Conservation (phyloP, 2,888 invertebrate genomes). For the Ennomos quercinarius region DNA sequence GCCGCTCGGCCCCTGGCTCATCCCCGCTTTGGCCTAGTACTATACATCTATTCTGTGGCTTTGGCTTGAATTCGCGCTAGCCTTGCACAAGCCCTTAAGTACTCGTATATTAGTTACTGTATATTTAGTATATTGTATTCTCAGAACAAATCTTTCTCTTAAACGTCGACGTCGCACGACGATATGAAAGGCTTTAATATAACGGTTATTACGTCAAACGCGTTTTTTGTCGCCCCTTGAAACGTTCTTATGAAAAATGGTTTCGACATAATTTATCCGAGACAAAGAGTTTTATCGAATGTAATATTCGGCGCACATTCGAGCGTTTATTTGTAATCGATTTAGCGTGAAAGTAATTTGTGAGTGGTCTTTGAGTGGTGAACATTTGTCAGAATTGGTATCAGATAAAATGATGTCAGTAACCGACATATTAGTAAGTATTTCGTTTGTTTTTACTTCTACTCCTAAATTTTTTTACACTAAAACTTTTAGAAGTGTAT, state of each 20-base stretch:
- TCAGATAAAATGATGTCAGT: not conserved
- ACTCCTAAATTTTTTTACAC: too few relatives aligned
- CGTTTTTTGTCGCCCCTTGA: slow-evolving; percentile 43
- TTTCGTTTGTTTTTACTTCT: too few relatives aligned
- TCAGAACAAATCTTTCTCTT: slow-evolving; percentile 5
- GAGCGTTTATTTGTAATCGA: slow-evolving; percentile 4
- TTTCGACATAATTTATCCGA: slow-evolving; percentile 27
- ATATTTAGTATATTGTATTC: not conserved
- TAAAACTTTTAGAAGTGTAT: too few relatives aligned
- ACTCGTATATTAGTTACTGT: slow-evolving; percentile 27
- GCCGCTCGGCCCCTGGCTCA: too few relatives aligned
- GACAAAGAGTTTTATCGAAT: slow-evolving; percentile 23
- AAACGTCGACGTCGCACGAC: slow-evolving; percentile 7
- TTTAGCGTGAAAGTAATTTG: slow-evolving; percentile 16
- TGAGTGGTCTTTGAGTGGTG: slow-evolving; percentile 6
- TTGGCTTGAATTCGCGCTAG: too few relatives aligned
- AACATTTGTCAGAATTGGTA: not conserved
- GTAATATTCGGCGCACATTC: slow-evolving; percentile 23
- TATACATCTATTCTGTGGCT: too few relatives aligned
- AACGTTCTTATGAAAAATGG: slow-evolving; percentile 47
- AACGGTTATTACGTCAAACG: slow-evolving; percentile 50
- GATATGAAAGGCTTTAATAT: slow-evolving; percentile 58
- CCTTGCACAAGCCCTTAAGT: too few relatives aligned
- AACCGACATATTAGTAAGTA: not conserved
- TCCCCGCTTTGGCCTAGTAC: too few relatives aligned